phyloP scores from a whole-genome alignment of 2,113 vertebrate genomes.

The Brachyistius frenatus region DNA sequence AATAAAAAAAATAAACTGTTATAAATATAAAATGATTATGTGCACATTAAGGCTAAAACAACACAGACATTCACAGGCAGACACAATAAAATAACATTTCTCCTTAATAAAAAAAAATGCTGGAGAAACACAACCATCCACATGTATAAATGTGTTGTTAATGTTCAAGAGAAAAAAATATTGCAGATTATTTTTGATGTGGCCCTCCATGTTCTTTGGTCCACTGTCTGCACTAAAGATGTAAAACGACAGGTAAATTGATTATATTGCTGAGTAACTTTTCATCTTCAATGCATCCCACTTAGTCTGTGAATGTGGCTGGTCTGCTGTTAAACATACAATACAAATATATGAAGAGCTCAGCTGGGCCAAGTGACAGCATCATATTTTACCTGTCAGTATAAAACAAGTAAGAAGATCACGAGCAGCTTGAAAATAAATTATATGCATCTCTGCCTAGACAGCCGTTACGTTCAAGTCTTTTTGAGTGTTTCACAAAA shows the following conservation, averaged over 20 bases:
- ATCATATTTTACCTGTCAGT: constrained; percentile 54
- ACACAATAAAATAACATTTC: constrained; percentile 48
- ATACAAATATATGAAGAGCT: constrained; percentile 49
- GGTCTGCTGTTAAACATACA: constrained; percentile 44
- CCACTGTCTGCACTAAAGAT: constrained; percentile 64
- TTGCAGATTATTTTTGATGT: constrained; percentile 56
- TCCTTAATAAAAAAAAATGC: constrained; percentile 60
- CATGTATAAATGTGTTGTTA: constrained; percentile 39
- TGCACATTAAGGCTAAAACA: constrained; percentile 87
- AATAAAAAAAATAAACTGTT: constrained; percentile 80
- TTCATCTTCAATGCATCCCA: constrained; percentile 57
- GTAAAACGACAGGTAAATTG: constrained; percentile 27
- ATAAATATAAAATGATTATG: constrained; percentile 96
- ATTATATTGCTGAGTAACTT: constrained; percentile 15
- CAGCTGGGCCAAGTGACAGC: constrained; percentile 54
- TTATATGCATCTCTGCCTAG: constrained; percentile 77
- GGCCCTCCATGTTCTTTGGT: constrained; percentile 66
- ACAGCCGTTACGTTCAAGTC: constrained; percentile 82
- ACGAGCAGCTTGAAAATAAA: constrained; percentile 84
- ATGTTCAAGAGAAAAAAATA: constrained; percentile 56
- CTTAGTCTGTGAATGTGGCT: constrained; percentile 45
- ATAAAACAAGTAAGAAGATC: constrained; percentile 63
- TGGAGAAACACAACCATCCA: constrained; percentile 53
- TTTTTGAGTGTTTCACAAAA: constrained; percentile 83
- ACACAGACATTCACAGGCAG: constrained; percentile 72